A percentile compares a stretch with the other conserved stretches of the same genome.
phyloP scores from a whole-genome alignment of 1,140 invertebrate species.

The Sesamia nonagrioides region DNA sequence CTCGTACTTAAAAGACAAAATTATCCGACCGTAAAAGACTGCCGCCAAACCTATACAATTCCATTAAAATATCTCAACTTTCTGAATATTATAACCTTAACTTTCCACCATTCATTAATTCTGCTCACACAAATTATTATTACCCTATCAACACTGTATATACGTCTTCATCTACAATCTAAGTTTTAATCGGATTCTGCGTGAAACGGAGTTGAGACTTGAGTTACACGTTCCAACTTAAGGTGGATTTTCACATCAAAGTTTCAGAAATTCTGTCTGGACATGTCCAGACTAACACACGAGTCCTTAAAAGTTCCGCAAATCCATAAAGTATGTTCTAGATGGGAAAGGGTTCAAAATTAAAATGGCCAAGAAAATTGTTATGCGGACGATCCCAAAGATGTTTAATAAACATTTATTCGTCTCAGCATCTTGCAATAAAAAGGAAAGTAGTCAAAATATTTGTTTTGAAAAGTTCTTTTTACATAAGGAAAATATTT shows the following conservation, averaged over 20 bases:
- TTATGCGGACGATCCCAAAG: background rate
- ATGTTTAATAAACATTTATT: constrained; percentile 35
- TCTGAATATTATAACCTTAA: background rate
- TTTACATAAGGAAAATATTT: constrained; percentile 23
- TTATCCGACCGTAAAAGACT: background rate
- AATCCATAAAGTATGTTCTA: constrained; percentile 21
- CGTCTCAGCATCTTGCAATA: background rate
- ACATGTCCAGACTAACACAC: background rate
- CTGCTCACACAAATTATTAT: constrained; percentile 17
- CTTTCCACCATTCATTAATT: constrained; percentile 36
- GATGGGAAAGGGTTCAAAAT: constrained; percentile 10
- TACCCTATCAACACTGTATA: constrained; percentile 4
- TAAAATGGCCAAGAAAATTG: constrained; percentile 11
- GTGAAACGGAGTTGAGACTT: constrained; percentile 1
- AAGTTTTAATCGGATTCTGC: constrained; percentile 32
- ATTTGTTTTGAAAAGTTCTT: constrained; percentile 22
- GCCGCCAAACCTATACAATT: background rate
- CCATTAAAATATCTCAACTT: background rate
- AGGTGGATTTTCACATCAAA: constrained; percentile 17
- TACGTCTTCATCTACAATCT: constrained; percentile 8
- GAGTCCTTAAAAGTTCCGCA: constrained; percentile 12
- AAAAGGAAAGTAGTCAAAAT: constrained; percentile 25
- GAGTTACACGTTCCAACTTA: constrained; percentile 6
- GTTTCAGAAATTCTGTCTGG: background rate
- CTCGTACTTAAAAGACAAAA: background rate